Evolutionary conservation across 2,888 invertebrate species (phyloP).

Genomic region (Dichetophora obliterata): DNA sequence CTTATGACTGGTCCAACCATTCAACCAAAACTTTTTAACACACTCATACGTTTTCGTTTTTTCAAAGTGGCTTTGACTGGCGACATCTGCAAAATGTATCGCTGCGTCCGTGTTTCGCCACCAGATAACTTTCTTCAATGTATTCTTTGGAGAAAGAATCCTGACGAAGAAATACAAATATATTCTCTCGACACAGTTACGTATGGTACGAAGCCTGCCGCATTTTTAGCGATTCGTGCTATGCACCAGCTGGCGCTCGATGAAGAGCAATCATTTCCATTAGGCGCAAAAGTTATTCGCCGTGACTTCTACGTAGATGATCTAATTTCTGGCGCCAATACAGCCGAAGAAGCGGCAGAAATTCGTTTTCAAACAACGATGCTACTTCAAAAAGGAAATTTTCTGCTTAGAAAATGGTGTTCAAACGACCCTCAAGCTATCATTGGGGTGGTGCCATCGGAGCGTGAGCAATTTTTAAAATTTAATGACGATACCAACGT

Average conservation of each 20-base stretch:
- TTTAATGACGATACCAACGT: slow-evolving; percentile 34
- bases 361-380: slow-evolving; percentile 19
- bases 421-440: no score
- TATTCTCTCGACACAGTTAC: slow-evolving; percentile 28
- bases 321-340: slow-evolving; percentile 44
- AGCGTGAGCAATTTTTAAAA: not conserved
- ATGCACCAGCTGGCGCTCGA: slow-evolving; percentile 37
- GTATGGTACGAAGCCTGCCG: no score
- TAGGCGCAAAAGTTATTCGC: no score
- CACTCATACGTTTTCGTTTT: no score
- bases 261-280: slow-evolving; percentile 59
- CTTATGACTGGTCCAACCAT: slow-evolving; percentile 43
- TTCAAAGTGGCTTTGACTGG: no score
- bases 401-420: not conserved
- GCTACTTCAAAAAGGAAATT: slow-evolving; percentile 18
- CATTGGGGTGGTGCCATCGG: not conserved
- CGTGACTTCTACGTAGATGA: slow-evolving; percentile 53
- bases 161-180: not conserved
- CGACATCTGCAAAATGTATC: slow-evolving; percentile 3
- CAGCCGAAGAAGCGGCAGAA: slow-evolving; percentile 38
- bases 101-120: slow-evolving; percentile 25
- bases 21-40: slow-evolving; percentile 37
- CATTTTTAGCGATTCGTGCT: slow-evolving; percentile 38
- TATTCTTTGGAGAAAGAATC: slow-evolving; percentile 36
- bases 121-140: slow-evolving; percentile 29